phyloP scores from a whole-genome alignment of 2,888 invertebrate species.

The Myathropa florea region DNA sequence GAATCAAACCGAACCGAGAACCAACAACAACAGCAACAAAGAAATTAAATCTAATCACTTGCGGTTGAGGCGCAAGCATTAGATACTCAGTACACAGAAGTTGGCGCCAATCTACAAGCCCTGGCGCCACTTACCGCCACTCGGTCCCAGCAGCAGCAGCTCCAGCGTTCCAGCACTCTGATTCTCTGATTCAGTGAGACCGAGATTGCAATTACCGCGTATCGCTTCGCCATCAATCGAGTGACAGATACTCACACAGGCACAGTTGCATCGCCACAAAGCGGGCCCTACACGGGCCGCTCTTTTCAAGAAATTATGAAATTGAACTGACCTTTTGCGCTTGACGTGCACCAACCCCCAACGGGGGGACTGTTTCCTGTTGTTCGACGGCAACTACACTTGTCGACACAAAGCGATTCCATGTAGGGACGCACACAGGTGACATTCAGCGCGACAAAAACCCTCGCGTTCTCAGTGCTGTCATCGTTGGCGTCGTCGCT shows the following conservation, averaged over 20 bases:
- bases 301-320: constrained; percentile 65
- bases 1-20: not conserved
- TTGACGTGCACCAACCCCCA: not conserved
- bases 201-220: constrained; percentile 68
- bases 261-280: no score
- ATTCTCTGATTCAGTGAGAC: constrained; percentile 63
- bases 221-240: constrained; percentile 63
- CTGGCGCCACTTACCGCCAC: constrained; percentile 68
- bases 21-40: constrained; percentile 1
- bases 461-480: not conserved
- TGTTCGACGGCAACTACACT: not conserved
- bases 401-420: not conserved
- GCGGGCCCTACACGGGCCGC: constrained; percentile 9
- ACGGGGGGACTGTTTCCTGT: not conserved
- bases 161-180: constrained; percentile 33
- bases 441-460: constrained; percentile 20
- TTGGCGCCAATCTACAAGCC: constrained; percentile 63
- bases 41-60: constrained; percentile 64
- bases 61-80: constrained; percentile 52
- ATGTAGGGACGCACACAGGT: not conserved
- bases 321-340: constrained; percentile 62
- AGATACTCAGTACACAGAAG: constrained; percentile 49
- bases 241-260: constrained; percentile 4
- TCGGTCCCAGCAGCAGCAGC: constrained; percentile 26
- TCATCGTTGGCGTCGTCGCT: not conserved